These are phyloP conservation scores for Cottus gobio DNA, from an alignment of 2,113 vertebrate species.

Conservation along the genomic window DNA sequence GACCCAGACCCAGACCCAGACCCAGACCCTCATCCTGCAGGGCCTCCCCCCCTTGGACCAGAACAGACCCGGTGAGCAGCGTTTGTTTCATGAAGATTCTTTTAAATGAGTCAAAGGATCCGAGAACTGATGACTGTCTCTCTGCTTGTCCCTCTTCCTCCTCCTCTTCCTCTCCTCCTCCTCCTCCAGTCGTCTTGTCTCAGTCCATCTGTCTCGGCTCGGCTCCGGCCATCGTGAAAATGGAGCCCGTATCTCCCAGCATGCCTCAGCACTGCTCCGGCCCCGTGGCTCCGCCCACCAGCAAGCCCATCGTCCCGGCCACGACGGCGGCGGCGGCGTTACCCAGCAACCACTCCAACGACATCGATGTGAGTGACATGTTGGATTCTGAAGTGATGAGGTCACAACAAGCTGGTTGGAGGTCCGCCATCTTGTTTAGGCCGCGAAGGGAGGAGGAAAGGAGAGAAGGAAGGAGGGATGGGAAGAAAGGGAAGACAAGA, in stretches of 20 bases:
- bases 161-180: neutral
- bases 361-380: conserved; percentile 84
- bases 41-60: conserved; percentile 80
- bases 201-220: conserved; percentile 82
- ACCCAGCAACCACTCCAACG: conserved; percentile 75
- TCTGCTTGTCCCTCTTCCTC: neutral
- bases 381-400: no score
- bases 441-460: no score
- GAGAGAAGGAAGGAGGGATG: no score
- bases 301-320: conserved; percentile 87
- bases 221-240: conserved; percentile 84
- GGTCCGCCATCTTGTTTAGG: no score
- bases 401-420: no score
- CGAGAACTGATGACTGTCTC: neutral
- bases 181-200: conserved; percentile 83
- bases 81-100: neutral
- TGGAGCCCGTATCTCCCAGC: conserved; percentile 84
- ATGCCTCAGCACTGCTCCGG: conserved; percentile 68
- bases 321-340: conserved; percentile 71
- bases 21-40: conserved; percentile 87
- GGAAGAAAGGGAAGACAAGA: no score
- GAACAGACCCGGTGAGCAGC: conserved; percentile 73
- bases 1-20: conserved; percentile 60
- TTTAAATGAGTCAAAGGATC: neutral
- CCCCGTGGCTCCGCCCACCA: conserved; percentile 68